These are phyloP conservation scores for Lepus timidus DNA, from an alignment of 2,113 vertebrate genomes.

Conservation along the genomic window DNA sequence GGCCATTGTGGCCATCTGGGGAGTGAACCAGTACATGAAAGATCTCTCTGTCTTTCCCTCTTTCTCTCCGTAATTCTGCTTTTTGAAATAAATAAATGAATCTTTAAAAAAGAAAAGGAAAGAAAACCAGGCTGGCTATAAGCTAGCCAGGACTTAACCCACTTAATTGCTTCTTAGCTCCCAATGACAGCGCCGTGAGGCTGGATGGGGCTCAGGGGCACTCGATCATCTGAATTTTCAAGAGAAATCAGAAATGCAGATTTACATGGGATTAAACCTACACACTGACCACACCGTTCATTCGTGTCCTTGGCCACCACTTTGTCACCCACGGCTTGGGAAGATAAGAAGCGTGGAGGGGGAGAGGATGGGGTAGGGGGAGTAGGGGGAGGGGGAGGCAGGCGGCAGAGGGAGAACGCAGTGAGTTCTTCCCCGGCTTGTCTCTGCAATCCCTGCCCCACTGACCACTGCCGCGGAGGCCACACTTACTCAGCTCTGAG, in stretches of 20 bases:
- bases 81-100: no score
- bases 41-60: no score
- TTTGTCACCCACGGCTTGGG: not conserved
- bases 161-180: not conserved
- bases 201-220: not conserved
- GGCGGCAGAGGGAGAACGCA: not conserved
- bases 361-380: not conserved
- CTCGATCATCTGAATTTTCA: not conserved
- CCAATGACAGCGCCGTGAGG: fast-evolving
- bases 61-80: no score
- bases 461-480: fast-evolving
- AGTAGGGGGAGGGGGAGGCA: not conserved
- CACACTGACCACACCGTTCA: not conserved
- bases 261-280: not conserved
- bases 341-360: not conserved
- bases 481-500: slow-evolving; percentile 96
- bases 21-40: no score
- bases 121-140: no score
- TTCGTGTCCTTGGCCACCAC: not conserved
- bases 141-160: no score
- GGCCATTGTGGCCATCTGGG: no score
- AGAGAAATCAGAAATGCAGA: not conserved
- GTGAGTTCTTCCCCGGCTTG: not conserved
- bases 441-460: not conserved
- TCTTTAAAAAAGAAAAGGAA: no score